These are phyloP conservation scores for Athalia rosae DNA, from an alignment of 2,888 invertebrate genomes.

Conservation along the genomic window DNA sequence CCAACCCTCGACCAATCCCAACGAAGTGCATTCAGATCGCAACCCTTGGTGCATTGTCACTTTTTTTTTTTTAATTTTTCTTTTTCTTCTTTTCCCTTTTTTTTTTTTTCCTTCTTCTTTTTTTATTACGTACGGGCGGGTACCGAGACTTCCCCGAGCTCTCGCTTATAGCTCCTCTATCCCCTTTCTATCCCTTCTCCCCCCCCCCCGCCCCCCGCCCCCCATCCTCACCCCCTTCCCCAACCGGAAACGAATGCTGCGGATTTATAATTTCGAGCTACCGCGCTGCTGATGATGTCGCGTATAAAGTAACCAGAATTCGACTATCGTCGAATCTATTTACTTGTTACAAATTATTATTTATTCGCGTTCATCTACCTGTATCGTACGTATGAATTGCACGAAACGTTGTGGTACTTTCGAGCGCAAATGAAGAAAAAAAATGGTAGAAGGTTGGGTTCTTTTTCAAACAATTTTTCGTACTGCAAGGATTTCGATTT, in stretches of 20 bases:
- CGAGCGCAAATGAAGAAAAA: too few species aligned
- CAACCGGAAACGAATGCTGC: too few species aligned
- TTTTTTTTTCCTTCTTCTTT: conserved; percentile 49
- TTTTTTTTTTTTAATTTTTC: conserved; percentile 53
- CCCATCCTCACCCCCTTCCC: not conserved
- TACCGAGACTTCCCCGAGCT: conserved; percentile 17
- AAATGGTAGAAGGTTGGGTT: too few species aligned
- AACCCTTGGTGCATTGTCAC: conserved; percentile 69
- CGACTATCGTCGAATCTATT: not conserved
- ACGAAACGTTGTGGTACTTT: too few species aligned
- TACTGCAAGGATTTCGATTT: too few species aligned
- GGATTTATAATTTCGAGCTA: conserved; percentile 9
- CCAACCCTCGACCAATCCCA: conserved; percentile 65
- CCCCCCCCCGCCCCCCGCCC: conserved; percentile 3
- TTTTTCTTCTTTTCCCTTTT: conserved; percentile 56
- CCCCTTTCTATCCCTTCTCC: conserved; percentile 2
- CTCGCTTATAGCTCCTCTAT: not conserved
- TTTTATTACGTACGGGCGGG: conserved; percentile 51
- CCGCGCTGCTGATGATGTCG: not conserved
- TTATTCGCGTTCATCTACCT: too few species aligned
- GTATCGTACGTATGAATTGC: too few species aligned
- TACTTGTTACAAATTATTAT: not conserved
- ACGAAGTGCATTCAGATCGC: conserved; percentile 70
- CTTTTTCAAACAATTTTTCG: too few species aligned
- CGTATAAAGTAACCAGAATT: not conserved